A percentile compares a stretch with the other conserved stretches of the same genome.
Evolutionary conservation across 2,113 vertebrate genomes (phyloP).

Genomic region (Dolichallabes microphthalmus): DNA sequence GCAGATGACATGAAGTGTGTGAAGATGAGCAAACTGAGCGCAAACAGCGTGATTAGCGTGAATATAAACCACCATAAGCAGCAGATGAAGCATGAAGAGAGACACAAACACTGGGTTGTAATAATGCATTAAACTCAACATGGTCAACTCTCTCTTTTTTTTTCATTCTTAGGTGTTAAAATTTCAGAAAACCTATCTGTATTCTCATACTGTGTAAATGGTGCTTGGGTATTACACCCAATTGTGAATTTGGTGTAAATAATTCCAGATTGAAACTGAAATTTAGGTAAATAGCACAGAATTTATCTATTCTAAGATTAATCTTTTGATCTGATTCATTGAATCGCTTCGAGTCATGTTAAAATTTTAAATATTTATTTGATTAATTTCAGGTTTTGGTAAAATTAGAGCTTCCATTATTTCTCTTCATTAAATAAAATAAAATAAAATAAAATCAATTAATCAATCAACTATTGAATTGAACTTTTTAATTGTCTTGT

Average conservation of each 20-base stretch:
- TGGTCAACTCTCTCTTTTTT: no score
- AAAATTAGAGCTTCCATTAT: no score
- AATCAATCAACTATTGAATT: background rate
- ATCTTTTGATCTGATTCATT: background rate
- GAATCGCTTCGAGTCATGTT: background rate
- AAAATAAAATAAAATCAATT: background rate
- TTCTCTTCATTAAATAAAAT: no score
- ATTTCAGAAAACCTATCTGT: background rate
- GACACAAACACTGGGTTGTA: background rate
- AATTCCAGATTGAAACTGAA: background rate
- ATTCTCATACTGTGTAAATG: background rate
- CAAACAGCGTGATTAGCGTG: background rate
- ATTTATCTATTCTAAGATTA: background rate
- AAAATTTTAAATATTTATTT: no score
- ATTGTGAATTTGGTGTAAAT: background rate
- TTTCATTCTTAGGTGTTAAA: no score
- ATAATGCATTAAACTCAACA: background rate
- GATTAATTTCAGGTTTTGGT: no score
- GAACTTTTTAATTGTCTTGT: no score
- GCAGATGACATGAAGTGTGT: slow-evolving; percentile 20
- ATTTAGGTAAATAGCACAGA: background rate
- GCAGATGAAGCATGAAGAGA: background rate
- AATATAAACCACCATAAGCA: background rate
- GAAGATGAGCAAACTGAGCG: slow-evolving; percentile 1
- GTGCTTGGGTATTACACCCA: background rate